Evolutionary conservation across 2,113 vertebrate genomes (phyloP).

Genomic region (Phycodurus eques): DNA sequence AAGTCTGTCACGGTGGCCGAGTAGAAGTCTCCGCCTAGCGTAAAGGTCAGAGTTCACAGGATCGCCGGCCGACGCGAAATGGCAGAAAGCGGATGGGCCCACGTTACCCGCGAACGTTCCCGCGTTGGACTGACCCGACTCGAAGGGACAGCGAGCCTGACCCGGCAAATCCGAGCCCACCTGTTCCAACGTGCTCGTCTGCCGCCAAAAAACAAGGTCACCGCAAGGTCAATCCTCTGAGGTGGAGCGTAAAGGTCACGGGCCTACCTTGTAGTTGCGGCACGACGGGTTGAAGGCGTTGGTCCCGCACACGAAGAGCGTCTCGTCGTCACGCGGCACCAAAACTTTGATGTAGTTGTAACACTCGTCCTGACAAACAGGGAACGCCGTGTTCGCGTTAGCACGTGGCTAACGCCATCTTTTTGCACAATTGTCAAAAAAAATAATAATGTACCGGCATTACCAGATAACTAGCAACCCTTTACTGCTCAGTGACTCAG

Average conservation of each 20-base stretch:
- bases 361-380: conserved; percentile 79
- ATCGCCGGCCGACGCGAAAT: too few relatives aligned
- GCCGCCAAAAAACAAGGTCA: background rate
- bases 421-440: too few relatives aligned
- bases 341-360: conserved; percentile 90
- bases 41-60: background rate
- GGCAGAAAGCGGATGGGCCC: background rate
- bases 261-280: conserved; percentile 80
- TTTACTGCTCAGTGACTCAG: too few relatives aligned
- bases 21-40: conserved; percentile 83
- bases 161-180: conserved; percentile 84
- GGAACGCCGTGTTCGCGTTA: background rate
- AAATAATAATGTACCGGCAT: too few relatives aligned
- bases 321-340: conserved; percentile 79
- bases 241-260: conserved; percentile 73
- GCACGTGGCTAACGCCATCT: background rate
- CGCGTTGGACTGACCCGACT: conserved; percentile 83
- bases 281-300: conserved; percentile 89
- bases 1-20: conserved; percentile 88
- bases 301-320: conserved; percentile 84
- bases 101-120: conserved; percentile 83
- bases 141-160: conserved; percentile 89
- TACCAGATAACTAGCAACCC: too few relatives aligned
- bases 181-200: conserved; percentile 60
- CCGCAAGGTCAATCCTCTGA: background rate